These are phyloP conservation scores for Calameuta idolon DNA, from an alignment of 2,888 invertebrate genomes.

Conservation along the genomic window DNA sequence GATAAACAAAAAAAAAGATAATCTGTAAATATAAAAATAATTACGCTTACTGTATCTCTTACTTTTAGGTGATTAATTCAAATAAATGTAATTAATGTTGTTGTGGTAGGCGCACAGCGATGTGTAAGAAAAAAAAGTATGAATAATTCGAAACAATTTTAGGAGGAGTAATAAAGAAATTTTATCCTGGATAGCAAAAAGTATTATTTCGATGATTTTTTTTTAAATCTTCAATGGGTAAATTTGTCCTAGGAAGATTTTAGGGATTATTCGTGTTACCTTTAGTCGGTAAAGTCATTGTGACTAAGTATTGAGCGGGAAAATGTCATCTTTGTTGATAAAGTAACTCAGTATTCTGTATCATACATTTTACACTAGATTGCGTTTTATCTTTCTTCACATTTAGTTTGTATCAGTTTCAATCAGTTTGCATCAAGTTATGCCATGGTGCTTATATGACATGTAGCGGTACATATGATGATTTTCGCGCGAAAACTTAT, in stretches of 20 bases:
- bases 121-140: conserved; percentile 61
- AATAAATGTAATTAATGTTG: conserved; percentile 67
- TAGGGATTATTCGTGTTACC: neutral
- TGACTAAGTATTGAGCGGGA: neutral
- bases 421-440: too few species aligned
- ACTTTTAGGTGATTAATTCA: conserved; percentile 65
- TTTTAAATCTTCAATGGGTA: neutral
- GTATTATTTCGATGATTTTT: conserved; percentile 28
- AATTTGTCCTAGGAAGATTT: neutral
- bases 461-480: neutral
- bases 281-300: neutral
- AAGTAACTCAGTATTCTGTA: neutral
- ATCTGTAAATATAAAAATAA: conserved; percentile 65
- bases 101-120: conserved; percentile 66
- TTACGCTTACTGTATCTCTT: conserved; percentile 67
- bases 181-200: conserved; percentile 64
- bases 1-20: conserved; percentile 51
- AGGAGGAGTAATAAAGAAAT: conserved; percentile 65
- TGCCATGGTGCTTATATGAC: too few species aligned
- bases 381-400: neutral
- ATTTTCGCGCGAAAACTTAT: neutral
- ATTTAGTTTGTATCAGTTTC: too few species aligned
- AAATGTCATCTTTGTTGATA: neutral
- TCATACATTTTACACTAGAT: neutral
- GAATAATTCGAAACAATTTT: conserved; percentile 62